Evolutionary conservation across 2,113 vertebrate species (phyloP).

Genomic region (Corythornis cristatus): DNA sequence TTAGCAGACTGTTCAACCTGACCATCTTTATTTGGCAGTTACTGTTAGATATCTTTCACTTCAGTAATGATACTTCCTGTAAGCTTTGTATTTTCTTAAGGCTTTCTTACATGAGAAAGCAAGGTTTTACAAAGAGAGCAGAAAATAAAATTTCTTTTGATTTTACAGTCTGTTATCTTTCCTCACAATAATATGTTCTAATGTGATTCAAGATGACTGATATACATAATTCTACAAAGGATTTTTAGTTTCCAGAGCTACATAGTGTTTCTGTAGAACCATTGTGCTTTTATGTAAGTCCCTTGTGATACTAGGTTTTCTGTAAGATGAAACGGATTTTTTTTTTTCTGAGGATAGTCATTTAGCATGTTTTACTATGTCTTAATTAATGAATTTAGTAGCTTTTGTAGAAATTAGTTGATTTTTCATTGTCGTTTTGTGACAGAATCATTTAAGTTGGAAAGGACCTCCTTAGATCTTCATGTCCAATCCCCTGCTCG

Average conservation of each 20-base stretch:
- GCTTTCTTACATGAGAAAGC: slow-evolving; percentile 12
- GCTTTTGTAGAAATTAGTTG: neutral
- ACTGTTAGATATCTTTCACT: neutral
- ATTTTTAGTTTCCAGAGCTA: slow-evolving; percentile 45
- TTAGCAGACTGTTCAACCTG: neutral
- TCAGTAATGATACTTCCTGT: neutral
- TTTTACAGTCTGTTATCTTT: slow-evolving; percentile 28
- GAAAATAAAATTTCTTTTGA: slow-evolving; percentile 14
- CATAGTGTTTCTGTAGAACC: slow-evolving; percentile 28
- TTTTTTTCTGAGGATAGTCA: neutral
- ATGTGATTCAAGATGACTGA: slow-evolving; percentile 10
- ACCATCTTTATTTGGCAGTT: neutral
- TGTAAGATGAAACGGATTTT: neutral
- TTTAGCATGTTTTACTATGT: neutral
- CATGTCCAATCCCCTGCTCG: neutral
- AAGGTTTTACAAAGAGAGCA: neutral
- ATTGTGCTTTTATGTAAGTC: neutral
- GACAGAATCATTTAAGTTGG: neutral
- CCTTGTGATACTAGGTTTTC: neutral
- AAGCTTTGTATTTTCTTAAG: neutral
- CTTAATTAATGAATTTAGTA: neutral
- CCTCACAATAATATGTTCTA: neutral
- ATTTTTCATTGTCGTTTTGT: neutral
- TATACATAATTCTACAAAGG: neutral
- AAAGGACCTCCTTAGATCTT: neutral